These are phyloP conservation scores for Athripsodes cinereus DNA, from an alignment of 2,888 invertebrate species.

Conservation along the genomic window DNA sequence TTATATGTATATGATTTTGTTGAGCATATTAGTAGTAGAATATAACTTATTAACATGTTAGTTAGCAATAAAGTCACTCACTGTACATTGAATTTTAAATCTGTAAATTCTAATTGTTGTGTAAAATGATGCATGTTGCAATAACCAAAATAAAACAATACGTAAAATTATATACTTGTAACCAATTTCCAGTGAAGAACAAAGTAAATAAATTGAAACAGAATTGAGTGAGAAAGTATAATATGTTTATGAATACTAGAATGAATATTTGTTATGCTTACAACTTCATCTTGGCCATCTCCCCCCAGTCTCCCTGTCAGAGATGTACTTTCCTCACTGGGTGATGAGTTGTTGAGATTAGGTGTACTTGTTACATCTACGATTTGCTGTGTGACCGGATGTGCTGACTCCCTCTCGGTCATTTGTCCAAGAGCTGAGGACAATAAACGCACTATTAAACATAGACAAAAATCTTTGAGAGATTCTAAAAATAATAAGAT, in stretches of 20 bases:
- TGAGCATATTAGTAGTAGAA: no score
- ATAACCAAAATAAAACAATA: no score
- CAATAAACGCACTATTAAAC: slow-evolving; percentile 1
- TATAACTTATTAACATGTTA: no score
- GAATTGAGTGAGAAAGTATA: neutral
- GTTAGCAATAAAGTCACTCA: no score
- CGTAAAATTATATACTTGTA: no score
- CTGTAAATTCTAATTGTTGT: no score
- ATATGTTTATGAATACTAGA: neutral
- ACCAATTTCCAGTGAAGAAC: no score
- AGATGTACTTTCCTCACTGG: slow-evolving; percentile 32
- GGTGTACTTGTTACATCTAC: slow-evolving; percentile 19
- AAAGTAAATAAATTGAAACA: neutral
- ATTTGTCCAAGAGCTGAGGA: slow-evolving; percentile 72
- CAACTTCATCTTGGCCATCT: slow-evolving; percentile 34
- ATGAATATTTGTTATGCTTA: slow-evolving; percentile 6
- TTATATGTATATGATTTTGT: no score
- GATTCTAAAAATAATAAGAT: no score
- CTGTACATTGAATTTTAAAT: no score
- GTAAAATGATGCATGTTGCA: no score
- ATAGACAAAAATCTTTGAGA: neutral
- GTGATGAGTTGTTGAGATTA: slow-evolving; percentile 7
- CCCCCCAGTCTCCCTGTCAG: slow-evolving; percentile 30
- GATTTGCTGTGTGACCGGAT: slow-evolving; percentile 50
- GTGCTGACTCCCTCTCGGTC: slow-evolving; percentile 93